These are phyloP conservation scores for Scolopax bukidnonensis DNA, from an alignment of 2,797 vertebrate species.

Conservation along the genomic window DNA sequence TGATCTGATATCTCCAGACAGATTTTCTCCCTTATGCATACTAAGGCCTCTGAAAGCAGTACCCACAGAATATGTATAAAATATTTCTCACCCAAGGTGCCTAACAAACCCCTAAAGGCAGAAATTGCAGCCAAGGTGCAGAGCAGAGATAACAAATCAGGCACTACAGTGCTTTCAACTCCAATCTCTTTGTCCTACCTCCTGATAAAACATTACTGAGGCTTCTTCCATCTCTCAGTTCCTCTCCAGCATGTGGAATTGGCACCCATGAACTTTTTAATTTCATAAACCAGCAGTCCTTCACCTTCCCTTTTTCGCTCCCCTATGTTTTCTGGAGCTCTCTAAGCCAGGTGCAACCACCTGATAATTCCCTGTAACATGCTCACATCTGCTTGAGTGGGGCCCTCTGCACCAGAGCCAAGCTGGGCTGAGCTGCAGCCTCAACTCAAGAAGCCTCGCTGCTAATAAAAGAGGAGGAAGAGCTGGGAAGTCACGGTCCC, in stretches of 20 bases:
- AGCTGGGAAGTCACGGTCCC: not conserved
- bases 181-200: slow-evolving; percentile 27
- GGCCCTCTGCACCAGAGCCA: not conserved
- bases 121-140: slow-evolving; percentile 53
- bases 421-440: not conserved
- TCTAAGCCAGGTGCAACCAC: slow-evolving; percentile 10
- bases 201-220: slow-evolving; percentile 3
- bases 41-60: not conserved
- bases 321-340: slow-evolving; percentile 15
- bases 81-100: slow-evolving; percentile 13
- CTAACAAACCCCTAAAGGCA: not conserved
- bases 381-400: not conserved
- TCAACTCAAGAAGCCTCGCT: not conserved
- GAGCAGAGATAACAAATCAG: slow-evolving; percentile 61
- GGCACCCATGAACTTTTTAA: slow-evolving; percentile 51
- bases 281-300: slow-evolving; percentile 67
- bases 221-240: not conserved
- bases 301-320: slow-evolving; percentile 15
- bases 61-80: not conserved
- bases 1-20: not conserved
- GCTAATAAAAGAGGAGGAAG: not conserved
- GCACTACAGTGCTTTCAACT: slow-evolving; percentile 28
- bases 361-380: slow-evolving; percentile 44
- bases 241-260: slow-evolving; percentile 7
- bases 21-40: not conserved